Conservation (phyloP, 2,797 vertebrate genomes). For the Orestias chungarensis region DNA sequence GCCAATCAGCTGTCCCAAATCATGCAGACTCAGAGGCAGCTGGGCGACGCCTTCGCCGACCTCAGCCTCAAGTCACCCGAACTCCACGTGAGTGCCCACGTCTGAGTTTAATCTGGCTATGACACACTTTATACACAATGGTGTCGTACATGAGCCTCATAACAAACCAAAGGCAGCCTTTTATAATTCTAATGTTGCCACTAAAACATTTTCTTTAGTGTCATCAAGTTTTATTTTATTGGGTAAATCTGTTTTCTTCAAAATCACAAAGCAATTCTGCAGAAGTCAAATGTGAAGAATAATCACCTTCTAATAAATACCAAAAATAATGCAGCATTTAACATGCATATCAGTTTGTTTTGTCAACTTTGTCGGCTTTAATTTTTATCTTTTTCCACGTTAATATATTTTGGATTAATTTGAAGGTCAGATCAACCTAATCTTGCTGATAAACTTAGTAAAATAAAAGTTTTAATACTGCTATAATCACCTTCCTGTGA, state of each 20-base stretch:
- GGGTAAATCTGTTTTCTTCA: neutral
- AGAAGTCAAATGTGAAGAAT: too few species aligned
- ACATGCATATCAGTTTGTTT: neutral
- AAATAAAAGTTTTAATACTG: too few species aligned
- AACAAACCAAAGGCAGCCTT: neutral
- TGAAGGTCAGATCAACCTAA: too few species aligned
- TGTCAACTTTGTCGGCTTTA: too few species aligned
- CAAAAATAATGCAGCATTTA: neutral
- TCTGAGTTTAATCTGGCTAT: neutral
- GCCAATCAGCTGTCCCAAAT: constrained; percentile 92
- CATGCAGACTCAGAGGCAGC: constrained; percentile 94
- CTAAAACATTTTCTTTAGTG: too few species aligned
- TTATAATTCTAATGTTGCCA: too few species aligned
- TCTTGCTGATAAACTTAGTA: too few species aligned
- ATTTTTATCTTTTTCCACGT: too few species aligned
- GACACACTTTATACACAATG: neutral
- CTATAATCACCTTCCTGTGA: too few species aligned
- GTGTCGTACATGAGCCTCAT: too few species aligned
- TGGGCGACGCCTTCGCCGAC: constrained; percentile 96
- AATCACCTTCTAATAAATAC: too few species aligned
- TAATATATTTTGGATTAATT: too few species aligned
- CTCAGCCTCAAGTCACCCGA: constrained; percentile 97
- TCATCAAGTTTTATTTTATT: neutral
- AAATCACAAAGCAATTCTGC: neutral
- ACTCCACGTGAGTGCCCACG: constrained; percentile 87